These are phyloP conservation scores for Drosophila vallismaia DNA, from an alignment of 2,888 invertebrate species.

Conservation along the genomic window DNA sequence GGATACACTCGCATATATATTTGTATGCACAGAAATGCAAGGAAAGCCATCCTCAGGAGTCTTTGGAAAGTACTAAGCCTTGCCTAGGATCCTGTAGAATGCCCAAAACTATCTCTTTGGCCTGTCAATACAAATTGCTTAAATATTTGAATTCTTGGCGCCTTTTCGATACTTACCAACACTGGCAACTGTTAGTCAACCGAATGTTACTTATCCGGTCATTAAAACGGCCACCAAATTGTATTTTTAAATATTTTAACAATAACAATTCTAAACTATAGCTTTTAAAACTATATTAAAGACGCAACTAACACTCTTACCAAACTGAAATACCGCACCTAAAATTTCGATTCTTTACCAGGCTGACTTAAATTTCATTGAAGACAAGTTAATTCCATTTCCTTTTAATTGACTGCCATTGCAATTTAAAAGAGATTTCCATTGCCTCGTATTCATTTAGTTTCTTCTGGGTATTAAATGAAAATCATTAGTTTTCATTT, in stretches of 20 bases:
- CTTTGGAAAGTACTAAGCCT: slow-evolving; percentile 25
- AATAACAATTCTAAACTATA: no score
- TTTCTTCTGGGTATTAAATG: background rate
- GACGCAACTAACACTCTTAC: no score
- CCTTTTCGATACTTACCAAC: background rate
- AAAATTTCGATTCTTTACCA: background rate
- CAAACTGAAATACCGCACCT: background rate
- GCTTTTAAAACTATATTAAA: no score
- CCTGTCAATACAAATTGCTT: no score
- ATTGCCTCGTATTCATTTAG: background rate
- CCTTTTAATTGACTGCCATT: slow-evolving; percentile 30
- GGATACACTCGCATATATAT: slow-evolving; percentile 14
- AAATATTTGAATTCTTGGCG: slow-evolving; percentile 18
- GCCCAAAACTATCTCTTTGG: background rate
- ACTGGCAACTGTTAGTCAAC: background rate
- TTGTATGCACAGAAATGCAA: slow-evolving; percentile 26
- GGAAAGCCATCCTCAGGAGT: slow-evolving; percentile 6
- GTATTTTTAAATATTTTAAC: no score
- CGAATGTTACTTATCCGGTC: no score
- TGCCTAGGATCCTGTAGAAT: slow-evolving; percentile 19
- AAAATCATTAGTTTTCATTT: slow-evolving; percentile 1
- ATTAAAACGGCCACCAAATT: no score
- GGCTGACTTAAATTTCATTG: slow-evolving; percentile 7
- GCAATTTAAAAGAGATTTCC: slow-evolving; percentile 29
- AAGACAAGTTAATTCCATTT: slow-evolving; percentile 19